Base-by-base conservation (phyloP, 2,113 vertebrate genomes). In the Nycticryphes semicollaris region DNA sequence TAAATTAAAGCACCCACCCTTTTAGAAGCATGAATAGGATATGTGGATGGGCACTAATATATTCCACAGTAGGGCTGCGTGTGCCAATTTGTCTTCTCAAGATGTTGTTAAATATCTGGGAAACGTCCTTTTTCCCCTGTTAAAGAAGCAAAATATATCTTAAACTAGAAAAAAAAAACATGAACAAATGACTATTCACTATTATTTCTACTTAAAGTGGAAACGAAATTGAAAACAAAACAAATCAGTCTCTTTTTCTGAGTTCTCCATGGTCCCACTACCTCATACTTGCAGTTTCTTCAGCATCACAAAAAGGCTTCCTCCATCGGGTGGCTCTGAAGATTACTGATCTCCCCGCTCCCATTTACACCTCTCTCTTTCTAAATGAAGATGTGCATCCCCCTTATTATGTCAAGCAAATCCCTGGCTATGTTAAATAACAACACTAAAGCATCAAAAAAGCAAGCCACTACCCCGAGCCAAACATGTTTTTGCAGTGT, bases 71-170 rank as follows among this genome's bases (percentile, higher is more conserved):
- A 79, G 99, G 99, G 95, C 98, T 99, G 90, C 99, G 98, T 23
- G 99, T 98, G 51, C 99, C 99, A 37, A 99, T 99, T 91, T 99
- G 99, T 98, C 99, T 98, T 97, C 99, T 98, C 95, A 99, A 97
- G 97, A 99, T 99, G 98, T 99, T 99, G 98, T 99, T 99, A 96
- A 99, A 99, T 97, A 99, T 99, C 98, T 99, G 99, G 97, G 99
- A 99, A 90, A 99, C 99, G 2, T 99, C 99, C 95, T 99, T 99
- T 97, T 99, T 99, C 15, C 99, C 99, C 99, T 99, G 97, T 90
- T 93, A 93, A 95, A 95, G 87, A 97, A 92, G 89, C 7, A 87
- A 97, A 95, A 84, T 14, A 51, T 11, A 66, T 62, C 24, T 76
- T 73, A 56, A 62, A 33, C 48, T 33, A 12, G 19, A 73, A 64